Evolutionary conservation across 92 coral and sea anemone species (phyloP), one percentile per base, ranked within the genome.

Genomic region (Phenganax subtilis): DNA sequence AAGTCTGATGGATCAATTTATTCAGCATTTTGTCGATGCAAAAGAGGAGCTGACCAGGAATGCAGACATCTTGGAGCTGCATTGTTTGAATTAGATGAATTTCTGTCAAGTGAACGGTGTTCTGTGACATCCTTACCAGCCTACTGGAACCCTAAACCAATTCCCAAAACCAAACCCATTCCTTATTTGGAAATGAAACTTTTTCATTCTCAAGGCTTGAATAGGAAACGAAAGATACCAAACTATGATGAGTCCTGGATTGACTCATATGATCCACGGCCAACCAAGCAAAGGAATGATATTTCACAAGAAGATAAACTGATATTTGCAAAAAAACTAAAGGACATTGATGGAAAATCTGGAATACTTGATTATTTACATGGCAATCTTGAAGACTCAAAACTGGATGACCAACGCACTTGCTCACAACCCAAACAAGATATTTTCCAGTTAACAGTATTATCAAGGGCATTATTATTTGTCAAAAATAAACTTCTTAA

Each of bases 21-120:
- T 78, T 85, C 89, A 75, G 91, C 90, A 77, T 91, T 84, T 82
- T 91, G 96, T 81, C 77, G 80, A 57, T 86, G 96, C 75, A 84
- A 90, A 85, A 87, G 91, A 70, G 91, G 93, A 44, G 75, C 89
- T 44, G 93, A 90, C 85, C 89, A 90, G 84, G 93, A 91, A 7
- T 90, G 89, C 72, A 88, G 85, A 79, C 91, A 90, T 68, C 81
- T 90, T 67, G 88, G 93, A 64, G 87, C 89, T 51, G 80, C 84
- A 9, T 72, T 89, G 79, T 89, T 89, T 76, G 87, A 89, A 62
- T 80, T 89, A 9, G 90, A 87, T 59, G 90, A 89, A 61, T 88
- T 86, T 75, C 25, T 78, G 54, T 87, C 87, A 53, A 81, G 82
- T 71, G 67, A 84, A 72, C 86, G 79, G 80, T 47, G 76, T 44